These are phyloP conservation scores for Brachionus rubens DNA, from an alignment of 1,140 invertebrate species.

Conservation along the genomic window DNA sequence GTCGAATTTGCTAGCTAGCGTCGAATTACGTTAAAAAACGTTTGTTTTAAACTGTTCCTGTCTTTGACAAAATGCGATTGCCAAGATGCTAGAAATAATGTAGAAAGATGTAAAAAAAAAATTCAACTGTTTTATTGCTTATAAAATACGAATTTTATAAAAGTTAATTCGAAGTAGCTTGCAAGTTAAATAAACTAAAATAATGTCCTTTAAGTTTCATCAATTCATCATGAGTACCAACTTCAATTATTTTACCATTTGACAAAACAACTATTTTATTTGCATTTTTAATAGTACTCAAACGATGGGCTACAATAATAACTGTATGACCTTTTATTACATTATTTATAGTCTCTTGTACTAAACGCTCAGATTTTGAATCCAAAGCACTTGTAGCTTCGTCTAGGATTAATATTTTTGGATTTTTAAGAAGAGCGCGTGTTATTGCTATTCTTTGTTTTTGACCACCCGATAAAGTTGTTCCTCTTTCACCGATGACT, in stretches of 20 bases:
- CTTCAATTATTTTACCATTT: conserved; percentile 62
- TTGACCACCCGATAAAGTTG: conserved; percentile 83
- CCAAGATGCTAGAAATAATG: too few relatives aligned
- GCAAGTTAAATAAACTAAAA: conserved; percentile 34
- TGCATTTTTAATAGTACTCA: conserved; percentile 65
- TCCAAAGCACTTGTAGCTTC: conserved; percentile 87
- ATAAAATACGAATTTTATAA: too few relatives aligned
- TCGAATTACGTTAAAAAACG: too few relatives aligned
- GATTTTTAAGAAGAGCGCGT: conserved; percentile 79
- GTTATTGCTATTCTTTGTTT: conserved; percentile 87
- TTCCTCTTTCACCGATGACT: conserved; percentile 79
- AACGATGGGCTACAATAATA: conserved; percentile 62
- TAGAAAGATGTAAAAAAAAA: too few relatives aligned
- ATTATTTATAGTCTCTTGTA: conserved; percentile 59
- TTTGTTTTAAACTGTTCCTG: too few relatives aligned
- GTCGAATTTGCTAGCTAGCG: too few relatives aligned
- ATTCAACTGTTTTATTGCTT: too few relatives aligned
- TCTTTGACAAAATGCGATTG: too few relatives aligned
- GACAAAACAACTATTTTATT: conserved; percentile 64
- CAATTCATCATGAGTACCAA: conserved; percentile 62
- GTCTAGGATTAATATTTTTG: conserved; percentile 77
- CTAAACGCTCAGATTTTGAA: conserved; percentile 72
- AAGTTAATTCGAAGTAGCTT: background rate
- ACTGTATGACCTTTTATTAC: conserved; percentile 60
- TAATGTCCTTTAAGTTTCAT: conserved; percentile 48